Conservation (phyloP, 2,113 vertebrate genomes). For the Synchiropus splendidus region DNA sequence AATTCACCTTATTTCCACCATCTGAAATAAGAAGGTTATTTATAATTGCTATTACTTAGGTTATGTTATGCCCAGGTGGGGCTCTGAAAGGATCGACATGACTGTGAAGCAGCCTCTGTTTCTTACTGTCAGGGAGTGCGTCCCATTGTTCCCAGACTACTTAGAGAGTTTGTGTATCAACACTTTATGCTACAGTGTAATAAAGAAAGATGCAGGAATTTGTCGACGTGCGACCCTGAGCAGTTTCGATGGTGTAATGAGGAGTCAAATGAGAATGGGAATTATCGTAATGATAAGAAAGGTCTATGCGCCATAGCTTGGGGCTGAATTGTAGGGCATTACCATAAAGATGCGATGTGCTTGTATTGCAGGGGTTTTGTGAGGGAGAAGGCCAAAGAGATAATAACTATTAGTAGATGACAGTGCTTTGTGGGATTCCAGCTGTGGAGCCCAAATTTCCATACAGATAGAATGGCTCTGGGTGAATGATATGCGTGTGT, state of each 20-base stretch:
- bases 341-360: constrained; percentile 91
- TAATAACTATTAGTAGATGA: constrained; percentile 99
- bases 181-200: constrained; percentile 34
- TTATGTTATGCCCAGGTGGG: too few relatives aligned
- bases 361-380: constrained; percentile 79
- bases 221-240: constrained; percentile 48
- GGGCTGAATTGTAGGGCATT: constrained; percentile 66
- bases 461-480: constrained; percentile 99
- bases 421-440: constrained; percentile 90
- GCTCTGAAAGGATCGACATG: too few relatives aligned
- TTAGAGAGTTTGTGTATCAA: constrained; percentile 25
- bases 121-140: too few relatives aligned
- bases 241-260: constrained; percentile 60
- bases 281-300: constrained; percentile 75
- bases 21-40: too few relatives aligned
- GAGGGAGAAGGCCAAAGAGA: constrained; percentile 89
- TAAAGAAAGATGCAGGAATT: constrained; percentile 51
- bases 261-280: constrained; percentile 72
- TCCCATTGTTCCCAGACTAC: not conserved
- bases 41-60: too few relatives aligned
- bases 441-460: constrained; percentile 95
- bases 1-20: too few relatives aligned
- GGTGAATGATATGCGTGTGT: constrained; percentile 82
- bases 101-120: too few relatives aligned
- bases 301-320: constrained; percentile 59